Evolutionary conservation across 2,888 invertebrate genomes (phyloP).

Genomic region (Chesias legatella): DNA sequence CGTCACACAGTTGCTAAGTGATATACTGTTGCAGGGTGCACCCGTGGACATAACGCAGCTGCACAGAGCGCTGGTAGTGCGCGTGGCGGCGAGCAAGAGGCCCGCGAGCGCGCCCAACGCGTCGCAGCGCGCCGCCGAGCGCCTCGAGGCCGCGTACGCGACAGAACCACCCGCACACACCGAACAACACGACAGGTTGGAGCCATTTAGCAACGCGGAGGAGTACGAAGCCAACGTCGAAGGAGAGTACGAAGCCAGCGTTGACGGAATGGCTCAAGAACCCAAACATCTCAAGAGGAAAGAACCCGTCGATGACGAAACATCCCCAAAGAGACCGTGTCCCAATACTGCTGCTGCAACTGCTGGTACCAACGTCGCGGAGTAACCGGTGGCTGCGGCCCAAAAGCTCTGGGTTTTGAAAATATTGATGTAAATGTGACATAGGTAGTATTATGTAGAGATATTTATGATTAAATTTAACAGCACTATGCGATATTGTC

Average conservation of each 20-base stretch:
- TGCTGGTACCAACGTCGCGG: no score
- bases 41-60: constrained; percentile 63
- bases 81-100: constrained; percentile 54
- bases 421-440: constrained; percentile 49
- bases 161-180: constrained; percentile 46
- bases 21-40: constrained; percentile 58
- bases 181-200: constrained; percentile 42
- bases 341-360: no score
- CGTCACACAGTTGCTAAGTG: background rate
- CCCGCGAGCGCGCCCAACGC: constrained; percentile 31
- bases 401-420: constrained; percentile 50
- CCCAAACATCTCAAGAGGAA: constrained; percentile 56
- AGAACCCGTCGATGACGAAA: constrained; percentile 58
- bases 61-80: constrained; percentile 53
- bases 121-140: constrained; percentile 58
- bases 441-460: constrained; percentile 51
- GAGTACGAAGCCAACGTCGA: constrained; percentile 47
- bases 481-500: constrained; percentile 55
- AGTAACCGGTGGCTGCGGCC: no score
- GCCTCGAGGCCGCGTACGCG: constrained; percentile 51
- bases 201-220: no score
- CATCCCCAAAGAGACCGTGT: constrained; percentile 71
- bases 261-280: constrained; percentile 46
- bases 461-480: constrained; percentile 66
- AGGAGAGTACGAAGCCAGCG: constrained; percentile 46